Base-by-base conservation (phyloP, 2,888 invertebrate species). In the Drosophila yooni region DNA sequence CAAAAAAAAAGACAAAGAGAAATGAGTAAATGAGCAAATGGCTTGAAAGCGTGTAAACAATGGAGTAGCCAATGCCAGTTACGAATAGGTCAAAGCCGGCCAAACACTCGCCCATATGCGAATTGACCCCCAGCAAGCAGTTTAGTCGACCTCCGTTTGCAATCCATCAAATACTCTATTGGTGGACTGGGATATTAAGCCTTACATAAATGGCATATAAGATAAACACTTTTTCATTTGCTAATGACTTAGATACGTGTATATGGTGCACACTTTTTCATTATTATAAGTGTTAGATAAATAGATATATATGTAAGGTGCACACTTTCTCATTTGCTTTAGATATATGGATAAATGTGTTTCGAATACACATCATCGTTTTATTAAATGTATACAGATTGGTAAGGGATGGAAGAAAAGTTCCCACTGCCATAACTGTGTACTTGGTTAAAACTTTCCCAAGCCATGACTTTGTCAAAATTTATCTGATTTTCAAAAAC, bases 31-130 rank as follows among this genome's bases (percentile, higher is more conserved):
- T 43, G 43, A 56, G 43, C 43, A 34, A 60, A 46, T 61, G 38
- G 27, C n/a, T 43, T 46, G 46, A 57, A 50, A 51, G 48, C 50
- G 48, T 27, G 72, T 73, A 74, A 69, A 21, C 78, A 77, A 77
- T 74, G 60, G 48, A 65, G 40, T 61, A 65, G 11, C 54, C 40
- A 72, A 46, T 50, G 53, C 36, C 34, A 48, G 11, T 6, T 8
- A 13, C 31, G 38, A 61, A 52, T 57, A 62, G 76, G 72, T 64
- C 76, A 70, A 70, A 63, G 50, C 18, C 65, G 60, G 33, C 46
- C 46, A 25, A 46, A 15, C 25, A 46, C 25, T 46, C 25, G 33
- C 29, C 25, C 31, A 48, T 48, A 48, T 57, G 34, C 29, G 38
- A 56, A 40, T 54, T 21, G 27, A 25, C 57, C 56, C 36, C 18